Conservation (phyloP, 2,113 vertebrate genomes). For the Rhinolophus sinicus region DNA sequence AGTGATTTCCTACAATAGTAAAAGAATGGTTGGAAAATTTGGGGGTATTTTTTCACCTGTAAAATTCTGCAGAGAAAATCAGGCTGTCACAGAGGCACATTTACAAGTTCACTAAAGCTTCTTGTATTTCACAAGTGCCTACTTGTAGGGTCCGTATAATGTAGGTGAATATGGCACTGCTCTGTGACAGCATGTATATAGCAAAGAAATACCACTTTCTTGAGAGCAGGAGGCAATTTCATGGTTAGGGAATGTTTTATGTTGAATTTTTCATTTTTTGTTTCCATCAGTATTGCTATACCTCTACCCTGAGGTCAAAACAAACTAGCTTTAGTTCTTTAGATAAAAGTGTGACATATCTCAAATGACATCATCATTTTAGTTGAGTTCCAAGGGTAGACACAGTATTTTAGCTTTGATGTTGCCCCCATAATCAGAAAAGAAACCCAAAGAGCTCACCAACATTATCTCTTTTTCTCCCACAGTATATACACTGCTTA, state of each 20-base stretch:
- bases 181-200: neutral
- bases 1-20: neutral
- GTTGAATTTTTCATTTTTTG: slow-evolving; percentile 50
- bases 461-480: neutral
- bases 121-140: neutral
- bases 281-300: slow-evolving; percentile 11
- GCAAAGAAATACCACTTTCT: slow-evolving; percentile 19
- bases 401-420: slow-evolving; percentile 51
- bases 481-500: neutral
- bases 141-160: neutral
- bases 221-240: slow-evolving; percentile 35
- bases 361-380: slow-evolving; percentile 41
- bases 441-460: neutral
- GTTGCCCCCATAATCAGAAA: neutral
- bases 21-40: neutral
- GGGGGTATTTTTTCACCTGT: neutral
- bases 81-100: neutral
- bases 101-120: neutral
- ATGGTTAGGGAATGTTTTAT: neutral
- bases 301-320: neutral
- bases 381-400: neutral
- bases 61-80: slow-evolving; percentile 47
- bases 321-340: slow-evolving; percentile 28
- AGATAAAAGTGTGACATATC: neutral
- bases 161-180: neutral